Evolutionary conservation across 2,113 vertebrate species (phyloP).

Genomic region (Cyanocitta stelleri): DNA sequence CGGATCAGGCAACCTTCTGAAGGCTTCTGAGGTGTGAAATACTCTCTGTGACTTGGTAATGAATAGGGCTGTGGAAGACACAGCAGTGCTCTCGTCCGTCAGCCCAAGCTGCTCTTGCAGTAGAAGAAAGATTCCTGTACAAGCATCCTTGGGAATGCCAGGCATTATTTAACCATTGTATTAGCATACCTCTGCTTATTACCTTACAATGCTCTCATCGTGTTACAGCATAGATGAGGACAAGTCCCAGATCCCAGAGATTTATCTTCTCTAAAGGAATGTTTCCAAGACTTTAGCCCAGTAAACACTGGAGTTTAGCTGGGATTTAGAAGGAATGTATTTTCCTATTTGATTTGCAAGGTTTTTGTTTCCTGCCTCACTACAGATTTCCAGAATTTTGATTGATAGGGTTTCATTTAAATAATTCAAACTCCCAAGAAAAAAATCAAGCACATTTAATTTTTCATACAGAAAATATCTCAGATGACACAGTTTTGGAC

Average conservation of each 20-base stretch:
- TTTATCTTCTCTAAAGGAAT: conserved; percentile 13
- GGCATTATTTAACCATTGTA: not conserved
- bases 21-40: not conserved
- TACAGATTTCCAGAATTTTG: not conserved
- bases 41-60: not conserved
- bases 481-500: not conserved
- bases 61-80: not conserved
- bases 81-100: not conserved
- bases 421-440: not conserved
- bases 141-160: not conserved
- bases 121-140: not conserved
- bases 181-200: not conserved
- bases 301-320: conserved; percentile 17
- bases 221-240: not conserved
- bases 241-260: not conserved
- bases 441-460: not conserved
- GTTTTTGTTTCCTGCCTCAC: not conserved
- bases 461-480: not conserved
- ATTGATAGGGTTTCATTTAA: not conserved
- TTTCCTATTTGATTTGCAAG: conserved; percentile 24
- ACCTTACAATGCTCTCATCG: not conserved
- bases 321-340: conserved; percentile 21
- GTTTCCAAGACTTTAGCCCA: not conserved
- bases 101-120: not conserved
- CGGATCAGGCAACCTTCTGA: not conserved